Evolutionary conservation across 2,888 invertebrate genomes (phyloP).

Genomic region (Glaucopsyche alexis): DNA sequence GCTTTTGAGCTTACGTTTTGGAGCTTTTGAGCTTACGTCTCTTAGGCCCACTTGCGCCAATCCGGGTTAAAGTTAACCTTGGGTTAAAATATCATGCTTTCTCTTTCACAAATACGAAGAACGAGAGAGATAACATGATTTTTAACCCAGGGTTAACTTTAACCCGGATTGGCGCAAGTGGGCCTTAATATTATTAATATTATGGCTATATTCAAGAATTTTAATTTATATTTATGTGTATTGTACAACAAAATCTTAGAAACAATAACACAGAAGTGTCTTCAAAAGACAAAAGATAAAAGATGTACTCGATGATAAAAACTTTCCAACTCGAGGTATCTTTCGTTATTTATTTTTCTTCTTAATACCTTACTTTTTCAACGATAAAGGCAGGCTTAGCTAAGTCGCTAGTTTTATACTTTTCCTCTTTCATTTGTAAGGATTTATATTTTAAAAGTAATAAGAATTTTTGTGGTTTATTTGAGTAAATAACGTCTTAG

Average conservation of each 20-base stretch:
- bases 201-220: background rate
- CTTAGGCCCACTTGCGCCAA: no score
- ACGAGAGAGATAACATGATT: no score
- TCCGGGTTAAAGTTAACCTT: no score
- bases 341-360: slow-evolving; percentile 21
- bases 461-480: background rate
- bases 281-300: slow-evolving; percentile 25
- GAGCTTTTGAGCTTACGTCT: no score
- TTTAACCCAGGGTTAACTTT: no score
- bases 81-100: no score
- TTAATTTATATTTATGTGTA: slow-evolving; percentile 7
- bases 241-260: slow-evolving; percentile 1
- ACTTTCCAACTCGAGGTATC: slow-evolving; percentile 24
- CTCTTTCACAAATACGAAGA: no score
- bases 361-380: slow-evolving; percentile 26
- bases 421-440: background rate
- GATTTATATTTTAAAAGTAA: slow-evolving; percentile 14
- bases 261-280: slow-evolving; percentile 16
- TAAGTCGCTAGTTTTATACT: slow-evolving; percentile 20
- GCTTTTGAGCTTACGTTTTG: no score
- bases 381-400: slow-evolving; percentile 18
- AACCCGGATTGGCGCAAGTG: no score
- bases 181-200: no score
- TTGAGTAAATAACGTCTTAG: background rate
- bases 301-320: slow-evolving; percentile 27